Evolutionary conservation across 2,888 invertebrate species (phyloP).

Genomic region (Eueremaeus valkanovi): DNA sequence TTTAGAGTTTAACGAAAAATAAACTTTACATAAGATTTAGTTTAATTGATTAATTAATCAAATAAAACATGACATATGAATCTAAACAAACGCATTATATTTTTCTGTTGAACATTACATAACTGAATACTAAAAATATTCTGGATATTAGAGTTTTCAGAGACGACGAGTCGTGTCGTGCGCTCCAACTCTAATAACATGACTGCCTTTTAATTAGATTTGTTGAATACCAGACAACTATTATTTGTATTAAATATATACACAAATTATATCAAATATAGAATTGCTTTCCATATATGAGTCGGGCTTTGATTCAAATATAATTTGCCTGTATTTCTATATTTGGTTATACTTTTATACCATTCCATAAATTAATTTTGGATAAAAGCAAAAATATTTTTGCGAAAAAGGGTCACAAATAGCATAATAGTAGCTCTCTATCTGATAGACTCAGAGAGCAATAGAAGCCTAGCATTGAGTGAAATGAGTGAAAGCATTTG

Average conservation of each 20-base stretch:
- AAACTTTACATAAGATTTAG: constrained; percentile 2
- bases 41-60: constrained; percentile 9
- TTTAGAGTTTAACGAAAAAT: not conserved
- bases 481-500: not conserved
- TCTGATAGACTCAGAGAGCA: not conserved
- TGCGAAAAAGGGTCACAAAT: constrained; percentile 28
- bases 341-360: not conserved
- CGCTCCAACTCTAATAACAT: not conserved
- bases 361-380: constrained; percentile 26
- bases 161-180: not conserved
- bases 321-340: not conserved
- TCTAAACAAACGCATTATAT: not conserved
- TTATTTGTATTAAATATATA: constrained; percentile 13
- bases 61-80: constrained; percentile 8
- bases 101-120: not conserved
- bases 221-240: constrained; percentile 22
- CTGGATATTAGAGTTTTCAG: not conserved
- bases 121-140: too few species aligned
- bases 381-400: constrained; percentile 21
- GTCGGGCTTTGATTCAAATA: not conserved
- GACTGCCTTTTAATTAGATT: constrained; percentile 19
- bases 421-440: not conserved
- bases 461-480: too few species aligned
- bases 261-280: not conserved
- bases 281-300: not conserved